Percentiles rank a stretch among this genome's conserved stretches.
Conservation (phyloP, 2,888 invertebrate species). For the Ashinkailepas kermadecensis region DNA sequence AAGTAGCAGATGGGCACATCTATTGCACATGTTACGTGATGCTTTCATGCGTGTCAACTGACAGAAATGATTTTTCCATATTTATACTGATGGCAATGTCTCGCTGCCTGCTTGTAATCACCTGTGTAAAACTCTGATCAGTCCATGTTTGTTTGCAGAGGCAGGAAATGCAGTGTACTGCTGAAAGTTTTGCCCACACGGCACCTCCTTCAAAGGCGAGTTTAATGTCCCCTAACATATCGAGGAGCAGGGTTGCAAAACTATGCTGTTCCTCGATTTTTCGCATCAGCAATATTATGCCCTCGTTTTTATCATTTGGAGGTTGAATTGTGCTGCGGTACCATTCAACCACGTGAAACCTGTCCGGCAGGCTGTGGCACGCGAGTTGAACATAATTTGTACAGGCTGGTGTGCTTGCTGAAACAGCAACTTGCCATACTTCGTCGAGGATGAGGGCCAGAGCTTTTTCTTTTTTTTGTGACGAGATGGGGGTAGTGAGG, state of each 20-base stretch:
- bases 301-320: not conserved
- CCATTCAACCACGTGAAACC: not conserved
- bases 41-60: conserved; percentile 9
- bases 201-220: too few relatives aligned
- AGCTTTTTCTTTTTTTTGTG: not conserved
- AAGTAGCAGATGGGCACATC: too few relatives aligned
- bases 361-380: not conserved
- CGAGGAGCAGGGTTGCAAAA: not conserved
- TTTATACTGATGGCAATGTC: not conserved
- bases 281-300: accelerated
- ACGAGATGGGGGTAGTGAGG: too few relatives aligned
- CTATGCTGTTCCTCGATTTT: not conserved
- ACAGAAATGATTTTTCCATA: not conserved
- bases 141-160: not conserved
- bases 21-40: not conserved
- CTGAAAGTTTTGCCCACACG: not conserved
- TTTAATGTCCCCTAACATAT: not conserved
- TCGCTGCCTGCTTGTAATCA: not conserved
- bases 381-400: not conserved
- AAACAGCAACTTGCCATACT: too few relatives aligned
- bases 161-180: not conserved
- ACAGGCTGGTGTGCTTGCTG: not conserved
- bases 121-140: not conserved
- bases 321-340: not conserved
- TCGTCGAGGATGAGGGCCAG: too few relatives aligned